Conservation (phyloP, 2,797 vertebrate genomes). For the Astyanax mexicanus region DNA sequence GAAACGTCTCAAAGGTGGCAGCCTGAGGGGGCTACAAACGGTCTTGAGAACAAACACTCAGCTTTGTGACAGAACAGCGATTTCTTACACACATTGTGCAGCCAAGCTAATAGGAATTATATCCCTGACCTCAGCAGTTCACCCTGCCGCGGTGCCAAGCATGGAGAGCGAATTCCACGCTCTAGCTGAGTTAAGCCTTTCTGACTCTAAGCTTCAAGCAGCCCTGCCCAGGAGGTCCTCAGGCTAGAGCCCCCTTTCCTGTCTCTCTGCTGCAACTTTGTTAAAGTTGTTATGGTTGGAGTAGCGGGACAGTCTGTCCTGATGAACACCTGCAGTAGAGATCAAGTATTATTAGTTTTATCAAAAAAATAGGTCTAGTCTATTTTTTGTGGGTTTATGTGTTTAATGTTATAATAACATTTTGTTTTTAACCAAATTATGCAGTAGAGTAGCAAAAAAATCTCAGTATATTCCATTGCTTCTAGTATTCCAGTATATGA, state of each 20-base stretch:
- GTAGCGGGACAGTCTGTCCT: not conserved
- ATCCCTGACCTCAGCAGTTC: slow-evolving; percentile 25
- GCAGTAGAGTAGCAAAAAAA: too few relatives aligned
- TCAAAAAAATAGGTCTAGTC: too few relatives aligned
- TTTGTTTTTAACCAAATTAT: too few relatives aligned
- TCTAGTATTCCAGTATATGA: too few relatives aligned
- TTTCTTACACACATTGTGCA: slow-evolving; percentile 26
- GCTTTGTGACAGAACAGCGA: slow-evolving; percentile 18
- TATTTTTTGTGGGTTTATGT: too few relatives aligned
- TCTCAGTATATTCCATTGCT: too few relatives aligned
- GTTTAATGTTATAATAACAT: too few relatives aligned
- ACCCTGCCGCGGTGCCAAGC: slow-evolving; percentile 3
- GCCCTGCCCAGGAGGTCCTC: slow-evolving; percentile 31
- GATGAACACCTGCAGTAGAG: not conserved
- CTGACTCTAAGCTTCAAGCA: slow-evolving; percentile 8
- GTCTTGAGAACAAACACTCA: not conserved
- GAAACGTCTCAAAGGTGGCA: not conserved
- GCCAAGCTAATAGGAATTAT: slow-evolving; percentile 24
- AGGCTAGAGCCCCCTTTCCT: slow-evolving; percentile 25
- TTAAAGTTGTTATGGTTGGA: slow-evolving; percentile 8
- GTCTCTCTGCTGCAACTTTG: slow-evolving; percentile 21
- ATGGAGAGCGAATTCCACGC: slow-evolving; percentile 34
- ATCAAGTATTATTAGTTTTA: too few relatives aligned
- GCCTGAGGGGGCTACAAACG: not conserved
- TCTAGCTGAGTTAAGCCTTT: slow-evolving; percentile 40